A percentile compares a stretch with the other conserved stretches of the same genome.
Conservation (phyloP, 1,140 invertebrate species). For the Magallana gigas region DNA sequence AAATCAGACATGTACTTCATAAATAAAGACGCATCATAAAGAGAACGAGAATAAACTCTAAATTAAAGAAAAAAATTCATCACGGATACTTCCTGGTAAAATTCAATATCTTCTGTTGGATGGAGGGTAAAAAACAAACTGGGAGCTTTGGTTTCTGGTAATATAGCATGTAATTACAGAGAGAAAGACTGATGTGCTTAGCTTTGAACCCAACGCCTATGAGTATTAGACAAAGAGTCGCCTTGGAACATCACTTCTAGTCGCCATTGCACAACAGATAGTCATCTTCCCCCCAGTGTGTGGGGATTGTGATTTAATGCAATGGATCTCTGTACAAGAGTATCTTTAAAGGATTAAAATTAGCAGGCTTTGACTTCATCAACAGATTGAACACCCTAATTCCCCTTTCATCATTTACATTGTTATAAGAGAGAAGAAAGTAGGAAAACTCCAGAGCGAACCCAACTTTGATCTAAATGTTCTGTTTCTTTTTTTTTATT, state of each 20-base stretch:
- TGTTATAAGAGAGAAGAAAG: not conserved
- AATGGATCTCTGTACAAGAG: not conserved
- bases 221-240: conserved; percentile 29
- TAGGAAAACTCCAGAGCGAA: too few relatives aligned
- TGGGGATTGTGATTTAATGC: not conserved
- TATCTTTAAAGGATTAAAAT: not conserved
- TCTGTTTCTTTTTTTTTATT: not conserved
- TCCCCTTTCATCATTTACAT: not conserved
- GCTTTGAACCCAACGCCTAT: not conserved
- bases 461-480: not conserved
- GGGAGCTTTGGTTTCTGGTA: not conserved
- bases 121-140: not conserved
- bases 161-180: conserved; percentile 17
- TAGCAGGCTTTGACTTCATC: not conserved
- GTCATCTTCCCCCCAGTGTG: not conserved
- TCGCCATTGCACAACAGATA: conserved; percentile 28
- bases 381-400: not conserved
- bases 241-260: not conserved
- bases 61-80: not conserved
- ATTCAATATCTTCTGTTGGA: conserved; percentile 6
- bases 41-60: too few relatives aligned
- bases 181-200: not conserved
- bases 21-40: too few relatives aligned
- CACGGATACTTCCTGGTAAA: not conserved
- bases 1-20: too few relatives aligned